Evolutionary conservation across 2,888 invertebrate genomes (phyloP).

Genomic region (Malachius bipustulatus): DNA sequence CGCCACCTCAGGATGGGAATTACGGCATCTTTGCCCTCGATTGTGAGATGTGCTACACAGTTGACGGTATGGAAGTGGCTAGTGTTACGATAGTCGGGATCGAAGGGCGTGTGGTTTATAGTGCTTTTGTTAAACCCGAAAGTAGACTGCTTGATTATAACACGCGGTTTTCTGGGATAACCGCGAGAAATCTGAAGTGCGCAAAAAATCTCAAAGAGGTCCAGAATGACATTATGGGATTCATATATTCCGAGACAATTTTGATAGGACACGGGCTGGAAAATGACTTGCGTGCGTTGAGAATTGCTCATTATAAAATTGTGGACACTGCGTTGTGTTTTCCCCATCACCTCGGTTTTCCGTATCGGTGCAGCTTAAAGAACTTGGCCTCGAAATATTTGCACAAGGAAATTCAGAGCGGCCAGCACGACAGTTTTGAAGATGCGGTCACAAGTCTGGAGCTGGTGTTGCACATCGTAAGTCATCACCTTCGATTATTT

Average conservation of each 20-base stretch:
- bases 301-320: constrained; percentile 68
- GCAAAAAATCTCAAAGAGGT: constrained; percentile 63
- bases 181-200: constrained; percentile 47
- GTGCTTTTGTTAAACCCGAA: constrained; percentile 73
- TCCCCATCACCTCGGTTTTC: constrained; percentile 75
- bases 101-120: constrained; percentile 67
- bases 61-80: constrained; percentile 72
- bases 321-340: constrained; percentile 86
- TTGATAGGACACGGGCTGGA: constrained; percentile 92
- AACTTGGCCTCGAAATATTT: constrained; percentile 61
- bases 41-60: constrained; percentile 95
- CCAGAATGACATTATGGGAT: constrained; percentile 71
- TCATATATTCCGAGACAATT: constrained; percentile 73
- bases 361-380: constrained; percentile 71
- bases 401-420: constrained; percentile 69
- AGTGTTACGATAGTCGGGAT: constrained; percentile 73
- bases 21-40: constrained; percentile 70
- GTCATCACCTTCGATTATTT: constrained; percentile 40
- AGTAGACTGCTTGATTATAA: constrained; percentile 83
- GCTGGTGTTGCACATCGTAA: constrained; percentile 68
- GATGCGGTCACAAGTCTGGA: constrained; percentile 87
- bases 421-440: constrained; percentile 85
- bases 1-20: constrained; percentile 37
- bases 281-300: constrained; percentile 80
- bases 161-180: constrained; percentile 91